Conservation (phyloP, 2,888 invertebrate genomes). For the Aporophyla nigra region DNA sequence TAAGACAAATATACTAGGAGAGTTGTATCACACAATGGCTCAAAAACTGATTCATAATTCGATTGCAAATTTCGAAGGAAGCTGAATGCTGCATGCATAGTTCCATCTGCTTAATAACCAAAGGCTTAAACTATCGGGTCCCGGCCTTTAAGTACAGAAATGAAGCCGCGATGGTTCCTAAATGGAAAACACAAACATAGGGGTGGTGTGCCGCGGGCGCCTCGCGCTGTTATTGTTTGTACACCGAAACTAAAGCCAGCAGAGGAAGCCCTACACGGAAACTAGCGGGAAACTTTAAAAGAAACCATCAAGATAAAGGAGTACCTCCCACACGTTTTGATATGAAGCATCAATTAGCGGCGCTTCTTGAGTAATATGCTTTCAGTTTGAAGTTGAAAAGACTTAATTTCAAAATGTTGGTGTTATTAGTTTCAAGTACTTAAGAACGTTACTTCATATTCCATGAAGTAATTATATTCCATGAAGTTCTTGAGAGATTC, state of each 20-base stretch:
- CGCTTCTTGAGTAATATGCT: constrained; percentile 9
- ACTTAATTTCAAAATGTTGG: constrained; percentile 18
- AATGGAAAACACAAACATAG: constrained; percentile 88
- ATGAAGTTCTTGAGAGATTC: not conserved
- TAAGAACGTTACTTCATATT: not conserved
- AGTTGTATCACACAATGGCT: not conserved
- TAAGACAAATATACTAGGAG: not conserved
- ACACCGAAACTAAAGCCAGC: constrained; percentile 83
- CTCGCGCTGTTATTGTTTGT: constrained; percentile 88
- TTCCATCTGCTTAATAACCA: constrained; percentile 56
- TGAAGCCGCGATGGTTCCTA: constrained; percentile 81
- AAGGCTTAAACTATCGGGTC: constrained; percentile 66
- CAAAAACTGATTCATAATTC: not conserved
- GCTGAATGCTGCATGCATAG: constrained; percentile 12
- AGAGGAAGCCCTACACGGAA: constrained; percentile 68
- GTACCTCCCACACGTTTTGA: constrained; percentile 54
- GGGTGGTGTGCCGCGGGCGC: constrained; percentile 78
- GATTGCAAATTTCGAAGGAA: not conserved
- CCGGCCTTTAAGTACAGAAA: constrained; percentile 72
- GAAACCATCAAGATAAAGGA: constrained; percentile 73
- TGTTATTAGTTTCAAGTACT: constrained; percentile 5
- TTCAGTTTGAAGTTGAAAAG: constrained; percentile 5
- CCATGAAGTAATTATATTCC: not conserved
- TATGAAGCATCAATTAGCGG: constrained; percentile 55
- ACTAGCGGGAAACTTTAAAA: constrained; percentile 77